A percentile compares a stretch with the other conserved stretches of the same genome.
Conservation (phyloP, 2,113 vertebrate genomes). For the Pelmatolapia mariae region DNA sequence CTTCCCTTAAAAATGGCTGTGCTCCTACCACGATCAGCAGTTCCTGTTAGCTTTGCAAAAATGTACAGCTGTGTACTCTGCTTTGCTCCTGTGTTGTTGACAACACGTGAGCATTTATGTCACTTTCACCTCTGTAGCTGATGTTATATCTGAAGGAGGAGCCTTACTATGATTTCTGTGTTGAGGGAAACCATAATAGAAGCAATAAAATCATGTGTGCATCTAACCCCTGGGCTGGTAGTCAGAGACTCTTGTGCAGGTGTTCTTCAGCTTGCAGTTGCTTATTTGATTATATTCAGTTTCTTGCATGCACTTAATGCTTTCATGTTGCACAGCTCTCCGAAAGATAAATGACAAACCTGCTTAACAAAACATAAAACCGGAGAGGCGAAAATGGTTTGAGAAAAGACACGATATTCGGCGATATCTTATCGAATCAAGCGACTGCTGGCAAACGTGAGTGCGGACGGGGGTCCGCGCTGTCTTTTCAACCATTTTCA, state of each 20-base stretch:
- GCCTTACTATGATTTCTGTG: not conserved
- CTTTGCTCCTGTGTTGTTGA: not conserved
- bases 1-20: not conserved
- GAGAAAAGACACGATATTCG: not conserved
- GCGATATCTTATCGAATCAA: not conserved
- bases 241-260: not conserved
- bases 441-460: not conserved
- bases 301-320: not conserved
- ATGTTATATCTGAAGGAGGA: not conserved
- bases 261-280: not conserved
- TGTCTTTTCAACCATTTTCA: conserved; percentile 2
- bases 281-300: not conserved
- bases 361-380: not conserved
- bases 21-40: not conserved
- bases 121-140: not conserved
- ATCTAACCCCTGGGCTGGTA: not conserved
- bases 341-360: not conserved
- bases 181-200: not conserved
- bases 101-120: not conserved
- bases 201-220: not conserved
- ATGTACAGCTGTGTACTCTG: not conserved
- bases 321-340: not conserved
- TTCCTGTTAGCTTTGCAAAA: not conserved
- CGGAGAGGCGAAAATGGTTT: not conserved
- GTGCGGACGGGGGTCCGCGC: not conserved